Evolutionary conservation across 1,140 invertebrate species (phyloP), one percentile per base, ranked within the genome.

Genomic region (Phymastichus coffea): DNA sequence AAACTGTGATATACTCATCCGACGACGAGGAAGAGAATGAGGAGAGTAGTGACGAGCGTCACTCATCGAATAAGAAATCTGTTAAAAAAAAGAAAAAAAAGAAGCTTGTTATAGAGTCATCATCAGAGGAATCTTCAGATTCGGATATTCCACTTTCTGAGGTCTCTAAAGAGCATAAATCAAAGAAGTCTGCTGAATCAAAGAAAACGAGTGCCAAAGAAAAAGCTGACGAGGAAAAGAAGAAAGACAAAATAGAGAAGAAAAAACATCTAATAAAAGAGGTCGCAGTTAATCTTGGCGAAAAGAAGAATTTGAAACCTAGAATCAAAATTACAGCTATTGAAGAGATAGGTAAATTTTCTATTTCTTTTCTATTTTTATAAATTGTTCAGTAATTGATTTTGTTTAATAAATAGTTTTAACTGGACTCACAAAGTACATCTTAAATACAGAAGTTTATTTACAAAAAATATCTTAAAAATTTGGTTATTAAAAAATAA

Each of bases 221-320:
- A 28, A 26, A 48, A 47, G 19, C 25, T 17, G 9, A 8, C 15
- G 41, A 33, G 1, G 28, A 17, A 47, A 35, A 59, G 51, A 23
- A 48, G 25, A 60, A 55, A 43, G 58, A 41, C 9, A 57, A 62
- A 23, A 62, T 63, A 26, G 10, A 20, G 19, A 61, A 54, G 35
- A 48, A 57, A 17, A 41, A 54, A 19, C 22, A 52, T 10, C 49
- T 38, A 14, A 15, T 8, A 3, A 4, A 22, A 28, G 17, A 44
- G 26, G 28, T 9, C 19, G 37, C 3, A 20, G 23, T 37, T n/a
- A 46, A 4, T 23, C 12, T n/a, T n/a, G n/a, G n/a, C n/a, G n/a
- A n/a, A n/a, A n/a, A n/a, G n/a, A n/a, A n/a, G n/a, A n/a, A n/a
- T n/a, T n/a, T n/a, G n/a, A n/a, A n/a, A n/a, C n/a, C n/a, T n/a